phyloP scores from a whole-genome alignment of 2,797 vertebrate genomes.

The Momotus momota region DNA sequence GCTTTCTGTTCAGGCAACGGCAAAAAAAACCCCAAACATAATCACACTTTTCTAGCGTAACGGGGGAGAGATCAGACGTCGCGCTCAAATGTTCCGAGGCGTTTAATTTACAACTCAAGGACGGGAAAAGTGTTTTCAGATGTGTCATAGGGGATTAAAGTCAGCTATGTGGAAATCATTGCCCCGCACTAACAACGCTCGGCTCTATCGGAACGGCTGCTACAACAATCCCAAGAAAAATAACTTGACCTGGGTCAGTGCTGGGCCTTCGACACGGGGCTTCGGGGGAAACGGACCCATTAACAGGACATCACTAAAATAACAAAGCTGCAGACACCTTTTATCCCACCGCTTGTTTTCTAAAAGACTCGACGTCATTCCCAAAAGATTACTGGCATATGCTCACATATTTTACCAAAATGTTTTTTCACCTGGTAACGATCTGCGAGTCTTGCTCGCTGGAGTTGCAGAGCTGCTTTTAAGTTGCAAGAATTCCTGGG shows the following conservation, averaged over 20 bases:
- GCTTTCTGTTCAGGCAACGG: not conserved
- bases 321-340: not conserved
- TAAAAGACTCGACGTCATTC: not conserved
- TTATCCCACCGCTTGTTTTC: not conserved
- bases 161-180: conserved; percentile 30
- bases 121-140: conserved; percentile 59
- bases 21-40: not conserved
- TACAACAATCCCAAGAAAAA: not conserved
- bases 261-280: not conserved
- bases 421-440: conserved; percentile 56
- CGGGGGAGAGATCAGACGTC: not conserved
- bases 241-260: not conserved
- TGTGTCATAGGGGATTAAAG: conserved; percentile 28
- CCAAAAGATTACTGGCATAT: conserved; percentile 9
- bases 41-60: not conserved
- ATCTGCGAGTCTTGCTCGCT: not conserved
- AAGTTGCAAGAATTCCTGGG: not conserved
- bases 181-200: not conserved
- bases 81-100: not conserved
- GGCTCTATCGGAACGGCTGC: not conserved
- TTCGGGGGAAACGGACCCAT: not conserved
- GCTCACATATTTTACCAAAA: not conserved
- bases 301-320: not conserved
- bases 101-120: not conserved
- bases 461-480: not conserved